Base-by-base conservation (phyloP, 2,888 invertebrate genomes). In the Mythimna loreyi region DNA sequence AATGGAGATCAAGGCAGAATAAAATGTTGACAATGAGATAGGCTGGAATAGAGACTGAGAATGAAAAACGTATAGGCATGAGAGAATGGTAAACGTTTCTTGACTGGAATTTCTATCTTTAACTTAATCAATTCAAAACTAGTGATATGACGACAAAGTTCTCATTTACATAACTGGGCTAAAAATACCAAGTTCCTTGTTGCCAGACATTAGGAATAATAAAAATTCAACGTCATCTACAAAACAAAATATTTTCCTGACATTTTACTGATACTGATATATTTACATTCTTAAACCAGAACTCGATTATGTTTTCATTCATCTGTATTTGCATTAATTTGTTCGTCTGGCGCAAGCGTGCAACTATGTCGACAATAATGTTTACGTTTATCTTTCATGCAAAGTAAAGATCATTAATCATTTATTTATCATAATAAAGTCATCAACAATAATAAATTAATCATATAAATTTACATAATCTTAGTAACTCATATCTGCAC, bases 161-260 rank as follows among this genome's bases (percentile, higher is more conserved):
- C 13, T 25, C 13, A 67, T 43, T 67, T 55, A 3, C 68, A 55
- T 68, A 23, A 47, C 47, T 33, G 33, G 6, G 7, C 21, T 36
- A 47, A 0, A n/a, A 23, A 36, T 7, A 13, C 13, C 45, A 67
- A 55, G 19, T 67, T 28, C 23, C 23, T 56, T 56, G 47, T 56
- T 69, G 13, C 23, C 25, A 28, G 69, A 56, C 23, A 58, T 50
- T 33, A 11, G 25, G 1, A 25, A 2, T 16, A 23, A 6, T 19
- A 40, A 40, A n/a, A 40, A 40, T 40, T 16, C 16, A 40, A 40
- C 49, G 36, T 56, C 8, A 6, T 21, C 11, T 21, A 43, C 21
- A 49, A 57, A 43, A 13, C 40, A 58, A 21, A 25, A 58, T 11
- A 45, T 28, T 21, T 28, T 47, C 19, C 25, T 57, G 40, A 43